A percentile compares a stretch with the other conserved stretches of the same genome.
These are phyloP conservation scores for Hypselothyrea guttata DNA, from an alignment of 2,888 invertebrate genomes.

Conservation along the genomic window DNA sequence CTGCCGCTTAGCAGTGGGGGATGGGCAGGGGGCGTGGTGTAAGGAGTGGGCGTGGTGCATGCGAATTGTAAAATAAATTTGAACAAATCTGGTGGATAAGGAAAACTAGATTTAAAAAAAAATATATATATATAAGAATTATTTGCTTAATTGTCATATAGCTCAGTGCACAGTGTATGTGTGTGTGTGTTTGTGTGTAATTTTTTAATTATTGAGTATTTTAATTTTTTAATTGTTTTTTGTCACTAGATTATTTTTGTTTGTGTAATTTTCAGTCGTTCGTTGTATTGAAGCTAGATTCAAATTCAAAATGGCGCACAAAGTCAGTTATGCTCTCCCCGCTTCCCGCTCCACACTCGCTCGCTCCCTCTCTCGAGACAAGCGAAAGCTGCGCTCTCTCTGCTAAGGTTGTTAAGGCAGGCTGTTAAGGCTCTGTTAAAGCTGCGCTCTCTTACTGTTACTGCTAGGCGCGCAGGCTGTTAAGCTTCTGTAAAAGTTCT, in stretches of 20 bases:
- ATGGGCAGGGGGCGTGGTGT: neutral
- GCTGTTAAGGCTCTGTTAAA: too few relatives aligned
- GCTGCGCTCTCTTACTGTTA: too few relatives aligned
- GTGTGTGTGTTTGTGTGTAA: conserved; percentile 11
- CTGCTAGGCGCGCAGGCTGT: too few relatives aligned
- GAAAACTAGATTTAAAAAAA: neutral
- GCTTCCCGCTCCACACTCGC: too few relatives aligned
- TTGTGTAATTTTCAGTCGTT: neutral
- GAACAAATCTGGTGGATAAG: conserved; percentile 15
- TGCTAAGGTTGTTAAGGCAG: too few relatives aligned
- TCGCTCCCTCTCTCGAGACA: too few relatives aligned
- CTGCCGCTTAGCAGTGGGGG: conserved; percentile 32
- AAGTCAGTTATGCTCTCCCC: too few relatives aligned
- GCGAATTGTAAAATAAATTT: conserved; percentile 8
- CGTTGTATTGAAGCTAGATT: too few relatives aligned
- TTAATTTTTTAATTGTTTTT: conserved; percentile 11
- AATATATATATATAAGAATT: neutral
- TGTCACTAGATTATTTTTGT: too few relatives aligned
- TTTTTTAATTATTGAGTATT: conserved; percentile 18
- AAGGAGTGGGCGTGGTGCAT: neutral
- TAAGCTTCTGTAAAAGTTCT: too few relatives aligned
- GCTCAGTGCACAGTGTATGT: conserved; percentile 40
- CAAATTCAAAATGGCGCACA: too few relatives aligned
- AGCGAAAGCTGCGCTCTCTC: too few relatives aligned
- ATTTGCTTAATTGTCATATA: conserved; percentile 16